A percentile compares a stretch with the other conserved stretches of the same genome.
Conservation (phyloP, 1,140 invertebrate species). For the Belonocnema kinseyi region DNA sequence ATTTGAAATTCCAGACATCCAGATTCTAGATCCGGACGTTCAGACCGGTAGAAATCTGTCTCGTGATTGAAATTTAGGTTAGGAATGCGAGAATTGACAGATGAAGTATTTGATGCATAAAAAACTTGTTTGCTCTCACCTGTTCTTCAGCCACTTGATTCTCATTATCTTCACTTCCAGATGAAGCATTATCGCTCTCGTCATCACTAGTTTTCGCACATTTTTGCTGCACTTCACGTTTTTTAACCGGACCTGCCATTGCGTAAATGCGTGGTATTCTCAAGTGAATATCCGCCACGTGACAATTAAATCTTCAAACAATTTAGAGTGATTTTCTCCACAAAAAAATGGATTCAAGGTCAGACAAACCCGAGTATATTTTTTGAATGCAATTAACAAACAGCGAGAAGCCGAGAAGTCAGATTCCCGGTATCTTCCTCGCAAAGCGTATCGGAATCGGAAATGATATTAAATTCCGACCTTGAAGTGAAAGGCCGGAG, state of each 20-base stretch:
- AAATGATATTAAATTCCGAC: background rate
- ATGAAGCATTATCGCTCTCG: constrained; percentile 41
- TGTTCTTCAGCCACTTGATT: constrained; percentile 41
- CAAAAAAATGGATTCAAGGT: background rate
- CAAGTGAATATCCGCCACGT: background rate
- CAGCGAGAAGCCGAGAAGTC: background rate
- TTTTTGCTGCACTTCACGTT: constrained; percentile 59
- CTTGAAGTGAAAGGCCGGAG: constrained; percentile 1
- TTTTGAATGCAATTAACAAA: background rate
- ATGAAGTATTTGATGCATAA: background rate
- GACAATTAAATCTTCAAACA: background rate
- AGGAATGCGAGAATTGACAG: background rate
- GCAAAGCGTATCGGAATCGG: background rate
- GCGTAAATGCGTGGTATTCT: constrained; percentile 6
- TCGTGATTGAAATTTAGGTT: constrained; percentile 19
- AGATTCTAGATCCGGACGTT: no score
- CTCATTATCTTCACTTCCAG: constrained; percentile 49
- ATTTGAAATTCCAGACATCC: no score
- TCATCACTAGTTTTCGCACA: constrained; percentile 42
- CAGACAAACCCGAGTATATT: background rate
- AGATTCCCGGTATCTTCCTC: background rate
- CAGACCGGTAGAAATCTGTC: background rate
- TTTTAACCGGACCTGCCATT: constrained; percentile 66
- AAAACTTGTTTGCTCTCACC: constrained; percentile 39
- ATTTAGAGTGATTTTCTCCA: background rate